Conservation (phyloP, 2,797 vertebrate genomes). For the Sebastes goodei region DNA sequence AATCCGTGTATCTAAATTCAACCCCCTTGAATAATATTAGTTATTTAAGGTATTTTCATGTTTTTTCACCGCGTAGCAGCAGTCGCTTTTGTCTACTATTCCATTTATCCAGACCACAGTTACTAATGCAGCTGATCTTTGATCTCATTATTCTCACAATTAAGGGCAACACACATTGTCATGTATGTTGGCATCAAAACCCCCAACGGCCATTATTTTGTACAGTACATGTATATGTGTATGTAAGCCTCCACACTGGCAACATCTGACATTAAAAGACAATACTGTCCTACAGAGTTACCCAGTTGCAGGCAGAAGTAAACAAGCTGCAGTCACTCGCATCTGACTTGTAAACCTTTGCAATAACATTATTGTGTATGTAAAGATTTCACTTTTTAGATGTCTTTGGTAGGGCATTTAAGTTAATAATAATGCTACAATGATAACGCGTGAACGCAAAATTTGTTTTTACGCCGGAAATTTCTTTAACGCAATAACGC, state of each 20-base stretch:
- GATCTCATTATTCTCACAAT: neutral
- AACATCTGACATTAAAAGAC: neutral
- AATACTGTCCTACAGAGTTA: neutral
- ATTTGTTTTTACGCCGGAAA: too few relatives aligned
- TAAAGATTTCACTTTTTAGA: neutral
- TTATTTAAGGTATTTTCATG: neutral
- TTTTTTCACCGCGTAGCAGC: neutral
- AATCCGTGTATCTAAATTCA: slow-evolving; percentile 13
- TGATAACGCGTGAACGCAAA: too few relatives aligned
- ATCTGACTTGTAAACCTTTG: neutral
- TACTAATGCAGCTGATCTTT: neutral
- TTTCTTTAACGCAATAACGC: too few relatives aligned
- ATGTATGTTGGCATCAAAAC: neutral
- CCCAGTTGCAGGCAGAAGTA: neutral
- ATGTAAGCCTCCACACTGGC: neutral
- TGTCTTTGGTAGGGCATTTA: too few relatives aligned
- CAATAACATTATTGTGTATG: neutral
- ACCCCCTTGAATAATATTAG: neutral
- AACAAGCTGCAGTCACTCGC: neutral
- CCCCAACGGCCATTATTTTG: neutral
- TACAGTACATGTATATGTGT: neutral
- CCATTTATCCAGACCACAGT: slow-evolving; percentile 1
- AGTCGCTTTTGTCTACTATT: slow-evolving; percentile 4
- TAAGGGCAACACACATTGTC: neutral
- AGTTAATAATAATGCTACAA: too few relatives aligned